Base-by-base conservation (phyloP, 53 echinoderm and acorn worm genomes). In the Echinometra lucunter region DNA sequence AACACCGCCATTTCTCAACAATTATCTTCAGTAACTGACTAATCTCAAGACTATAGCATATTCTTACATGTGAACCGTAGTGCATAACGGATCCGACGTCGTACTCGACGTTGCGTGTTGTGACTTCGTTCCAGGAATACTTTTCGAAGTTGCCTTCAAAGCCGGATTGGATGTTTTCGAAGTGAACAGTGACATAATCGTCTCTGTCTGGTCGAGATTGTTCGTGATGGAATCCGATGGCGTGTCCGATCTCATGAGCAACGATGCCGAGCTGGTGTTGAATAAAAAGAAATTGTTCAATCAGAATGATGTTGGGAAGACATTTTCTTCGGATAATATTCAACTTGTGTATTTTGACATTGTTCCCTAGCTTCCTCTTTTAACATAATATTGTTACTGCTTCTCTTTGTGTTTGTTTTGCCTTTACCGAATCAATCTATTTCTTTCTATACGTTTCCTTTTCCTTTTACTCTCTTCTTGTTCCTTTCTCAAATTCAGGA, bases 141-240 rank as follows among this genome's bases (percentile, higher is more conserved):
- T 95, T 96, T 44, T 44, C 92, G 57, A 96, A 96, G 45, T 96
- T 83, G 42, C 56, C n/a, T 21, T 45, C 92, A 15, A 32, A 32
- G 28, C 92, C 88, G 2, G 44, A 12, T 15, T 49, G 74, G 45
- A 96, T 87, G 92, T 96, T 96, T 44, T 91, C 91, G 45, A 27
- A 88, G 80, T 94, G 95, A 45, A 96, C 91, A 49, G 3, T 85
- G 45, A 96, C 55, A 92, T 95, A 95, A 17, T 95, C 87, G 72
- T 96, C 96, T 82, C 96, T 85, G 88, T 95, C 96, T 37, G 96
- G 94, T 47, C 96, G 91, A 82, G 96, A 96, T 57, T 96, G 96
- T 74, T 96, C 96, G 92, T 96, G 96, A 47, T 95, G 95, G 95
- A 96, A 96, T 11, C 96, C 96, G 44, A 96, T 96, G 85, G 96